Conservation (phyloP, 2,797 vertebrate species). For the Lateolabrax maculatus region DNA sequence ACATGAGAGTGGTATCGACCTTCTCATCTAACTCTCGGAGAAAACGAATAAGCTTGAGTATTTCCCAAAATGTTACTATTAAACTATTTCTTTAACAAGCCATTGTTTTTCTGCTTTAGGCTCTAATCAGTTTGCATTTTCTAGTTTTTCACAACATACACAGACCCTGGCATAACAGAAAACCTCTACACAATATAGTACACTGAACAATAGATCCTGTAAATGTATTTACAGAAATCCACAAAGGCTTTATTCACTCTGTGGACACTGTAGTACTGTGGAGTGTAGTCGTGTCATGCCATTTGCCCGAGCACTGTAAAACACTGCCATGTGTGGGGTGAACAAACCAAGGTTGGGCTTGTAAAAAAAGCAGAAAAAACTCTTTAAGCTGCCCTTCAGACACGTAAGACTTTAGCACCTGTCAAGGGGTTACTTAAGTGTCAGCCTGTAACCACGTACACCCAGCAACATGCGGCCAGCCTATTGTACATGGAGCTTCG, state of each 20-base stretch:
- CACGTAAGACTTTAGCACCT: slow-evolving; percentile 79
- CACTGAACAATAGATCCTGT: slow-evolving; percentile 15
- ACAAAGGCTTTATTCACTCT: slow-evolving; percentile 47
- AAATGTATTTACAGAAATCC: slow-evolving; percentile 44
- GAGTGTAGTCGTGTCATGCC: slow-evolving; percentile 61
- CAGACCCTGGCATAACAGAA: background rate
- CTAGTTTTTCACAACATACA: slow-evolving; percentile 5
- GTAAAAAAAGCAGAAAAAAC: slow-evolving; percentile 77
- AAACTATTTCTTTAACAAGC: background rate
- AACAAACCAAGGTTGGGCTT: slow-evolving; percentile 71
- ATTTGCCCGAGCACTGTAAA: slow-evolving; percentile 77
- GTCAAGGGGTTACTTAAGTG: slow-evolving; percentile 78
- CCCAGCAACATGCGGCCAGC: slow-evolving; percentile 56
- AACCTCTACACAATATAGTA: slow-evolving; percentile 2
- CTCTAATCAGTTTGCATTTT: background rate
- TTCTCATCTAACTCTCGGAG: background rate
- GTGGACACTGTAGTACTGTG: slow-evolving; percentile 50
- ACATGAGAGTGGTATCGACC: background rate
- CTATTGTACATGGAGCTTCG: slow-evolving; percentile 28
- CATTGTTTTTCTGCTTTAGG: background rate
- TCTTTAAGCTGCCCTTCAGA: slow-evolving; percentile 74
- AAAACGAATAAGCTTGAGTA: background rate
- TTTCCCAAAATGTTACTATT: background rate
- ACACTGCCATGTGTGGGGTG: slow-evolving; percentile 77
- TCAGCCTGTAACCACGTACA: slow-evolving; percentile 72